phyloP scores from a whole-genome alignment of 2,113 vertebrate species.

The Sphaerodactylus townsendi region DNA sequence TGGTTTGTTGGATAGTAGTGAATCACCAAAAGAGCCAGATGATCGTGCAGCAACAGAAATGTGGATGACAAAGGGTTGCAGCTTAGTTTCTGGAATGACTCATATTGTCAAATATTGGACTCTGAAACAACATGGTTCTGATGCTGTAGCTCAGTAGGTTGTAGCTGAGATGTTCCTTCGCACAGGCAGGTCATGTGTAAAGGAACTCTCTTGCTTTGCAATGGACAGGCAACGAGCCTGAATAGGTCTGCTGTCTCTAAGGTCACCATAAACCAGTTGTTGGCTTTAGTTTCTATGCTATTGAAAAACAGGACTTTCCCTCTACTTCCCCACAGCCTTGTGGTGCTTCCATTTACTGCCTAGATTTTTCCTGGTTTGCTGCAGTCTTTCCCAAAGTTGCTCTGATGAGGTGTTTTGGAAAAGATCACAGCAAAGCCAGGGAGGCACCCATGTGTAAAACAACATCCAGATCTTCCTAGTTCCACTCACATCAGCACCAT shows the following conservation, averaged over 20 bases:
- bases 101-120: background rate
- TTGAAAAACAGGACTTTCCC: no score
- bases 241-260: background rate
- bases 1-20: conserved; percentile 19
- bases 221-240: background rate
- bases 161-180: background rate
- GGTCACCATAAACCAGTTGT: background rate
- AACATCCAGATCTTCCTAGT: no score
- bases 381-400: no score
- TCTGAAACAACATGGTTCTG: background rate
- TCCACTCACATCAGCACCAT: no score
- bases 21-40: conserved; percentile 1
- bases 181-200: background rate
- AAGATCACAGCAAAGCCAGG: no score
- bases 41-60: conserved; percentile 4
- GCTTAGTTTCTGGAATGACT: background rate
- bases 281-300: no score
- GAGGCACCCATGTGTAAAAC: no score
- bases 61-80: background rate
- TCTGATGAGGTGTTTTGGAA: no score
- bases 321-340: no score
- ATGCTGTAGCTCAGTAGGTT: background rate
- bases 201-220: background rate
- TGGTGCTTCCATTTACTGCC: no score
- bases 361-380: no score